Conservation (phyloP, 1,140 invertebrate genomes). For the Saxidomus purpurata region DNA sequence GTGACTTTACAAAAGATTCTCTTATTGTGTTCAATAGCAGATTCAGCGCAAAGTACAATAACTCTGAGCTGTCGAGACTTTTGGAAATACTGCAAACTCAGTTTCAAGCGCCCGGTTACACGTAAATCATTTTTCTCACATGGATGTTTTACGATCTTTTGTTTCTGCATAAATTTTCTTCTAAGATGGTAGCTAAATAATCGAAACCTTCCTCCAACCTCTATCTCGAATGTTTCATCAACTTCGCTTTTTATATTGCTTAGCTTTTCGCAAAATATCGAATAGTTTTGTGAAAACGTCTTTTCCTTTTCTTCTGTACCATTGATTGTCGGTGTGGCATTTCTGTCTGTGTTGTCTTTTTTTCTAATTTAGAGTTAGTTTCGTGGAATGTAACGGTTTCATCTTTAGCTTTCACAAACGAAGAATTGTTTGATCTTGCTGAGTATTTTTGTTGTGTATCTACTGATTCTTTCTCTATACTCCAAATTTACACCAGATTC, state of each 20-base stretch:
- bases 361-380: neutral
- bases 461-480: neutral
- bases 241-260: neutral
- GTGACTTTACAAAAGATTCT: neutral
- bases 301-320: neutral
- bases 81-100: neutral
- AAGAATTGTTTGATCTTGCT: no score
- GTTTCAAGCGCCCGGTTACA: neutral
- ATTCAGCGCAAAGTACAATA: neutral
- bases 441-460: neutral
- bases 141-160: neutral
- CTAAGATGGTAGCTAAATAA: neutral
- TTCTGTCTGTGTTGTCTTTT: neutral
- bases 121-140: neutral
- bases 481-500: neutral
- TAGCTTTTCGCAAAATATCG: neutral
- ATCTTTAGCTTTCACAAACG: no score
- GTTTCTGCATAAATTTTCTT: neutral
- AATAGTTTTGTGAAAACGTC: slow-evolving; percentile 8
- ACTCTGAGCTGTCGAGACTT: neutral
- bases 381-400: no score
- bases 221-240: neutral
- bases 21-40: neutral
- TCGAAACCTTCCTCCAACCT: neutral
- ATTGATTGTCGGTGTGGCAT: neutral